Evolutionary conservation across 2,113 vertebrate species (phyloP), one percentile per base, ranked within the genome.

Genomic region (Dermatemys mawii): DNA sequence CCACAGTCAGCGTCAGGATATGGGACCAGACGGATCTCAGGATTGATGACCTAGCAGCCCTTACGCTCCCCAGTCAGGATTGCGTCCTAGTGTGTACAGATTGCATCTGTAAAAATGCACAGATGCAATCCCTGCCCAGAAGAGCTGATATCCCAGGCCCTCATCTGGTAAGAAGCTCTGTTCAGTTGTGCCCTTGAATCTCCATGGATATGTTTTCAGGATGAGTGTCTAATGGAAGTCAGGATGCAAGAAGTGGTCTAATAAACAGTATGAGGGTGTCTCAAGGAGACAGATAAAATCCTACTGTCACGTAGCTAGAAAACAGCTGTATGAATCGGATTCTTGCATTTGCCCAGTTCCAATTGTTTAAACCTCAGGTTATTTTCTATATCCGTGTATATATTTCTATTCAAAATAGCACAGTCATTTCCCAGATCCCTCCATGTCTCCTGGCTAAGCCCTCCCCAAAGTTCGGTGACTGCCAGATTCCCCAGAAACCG

Each of bases 71-170:
- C 73, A 2, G 5, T 75, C 73, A 46, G 41, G 73, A 21, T 70
- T 9, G 17, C 9, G 73, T 41, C 24, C 12, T 41, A 3, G 26
- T 75, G 70, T 44, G 41, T n/a, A n/a, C n/a, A n/a, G n/a, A n/a
- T n/a, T n/a, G n/a, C n/a, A n/a, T n/a, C n/a, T 27, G n/a, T 38
- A 70, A n/a, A 70, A 38, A 38, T 5, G 9, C n/a, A 70, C 19
- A 5, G 19, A 16, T 1, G 1, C 41, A 44, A 26, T 2, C 41
- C 11, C 41, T 44, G 38, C 41, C 38, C 21, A 4, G 41, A 38
- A 44, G 73, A 75, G 38, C 73, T 46, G 24, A 75, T 26, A 44
- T 27, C 73, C 24, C 41, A 41, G 12, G 41, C 22, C 2, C 21
- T 26, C 38, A 75, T 44, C 70, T 5, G 8, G 70, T 11, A 17